A percentile compares a stretch with the other conserved stretches of the same genome.
Conservation (phyloP, 2,113 vertebrate species). For the Lepidothrix coronata region DNA sequence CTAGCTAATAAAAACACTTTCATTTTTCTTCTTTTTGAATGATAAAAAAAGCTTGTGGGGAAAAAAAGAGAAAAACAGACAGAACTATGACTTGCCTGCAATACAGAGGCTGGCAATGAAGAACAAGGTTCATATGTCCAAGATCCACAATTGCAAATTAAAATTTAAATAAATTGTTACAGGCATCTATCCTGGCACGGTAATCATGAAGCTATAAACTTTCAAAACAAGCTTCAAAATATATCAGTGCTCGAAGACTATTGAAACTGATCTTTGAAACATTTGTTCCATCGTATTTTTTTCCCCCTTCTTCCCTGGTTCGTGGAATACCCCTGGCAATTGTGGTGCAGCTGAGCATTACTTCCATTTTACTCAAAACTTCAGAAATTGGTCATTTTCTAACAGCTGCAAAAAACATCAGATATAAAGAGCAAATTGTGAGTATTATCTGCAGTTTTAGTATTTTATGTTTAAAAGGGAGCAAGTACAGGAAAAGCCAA, state of each 20-base stretch:
- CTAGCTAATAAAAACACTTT: not conserved
- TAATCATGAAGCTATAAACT: not conserved
- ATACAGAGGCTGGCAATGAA: not conserved
- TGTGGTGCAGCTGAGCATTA: not conserved
- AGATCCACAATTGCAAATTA: not conserved
- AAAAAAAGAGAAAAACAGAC: not conserved
- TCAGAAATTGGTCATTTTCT: fast-evolving
- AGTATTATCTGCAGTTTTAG: not conserved
- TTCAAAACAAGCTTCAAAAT: not conserved
- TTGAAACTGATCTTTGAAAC: not conserved
- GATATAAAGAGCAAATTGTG: not conserved
- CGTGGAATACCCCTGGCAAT: not conserved
- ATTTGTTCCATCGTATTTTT: not conserved
- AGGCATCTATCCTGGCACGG: not conserved
- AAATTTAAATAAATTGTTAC: not conserved
- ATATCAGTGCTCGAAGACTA: not conserved
- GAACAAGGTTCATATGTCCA: not conserved
- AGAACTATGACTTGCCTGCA: not conserved
- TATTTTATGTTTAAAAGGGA: not conserved
- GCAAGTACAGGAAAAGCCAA: not conserved
- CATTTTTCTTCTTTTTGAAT: not conserved
- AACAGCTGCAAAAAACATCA: not conserved
- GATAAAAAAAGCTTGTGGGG: not conserved
- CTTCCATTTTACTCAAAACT: not conserved
- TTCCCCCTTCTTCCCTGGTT: not conserved